These are phyloP conservation scores for Temnopleurus reevesii DNA, from an alignment of 53 echinoderm and acorn worm genomes.

Conservation along the genomic window DNA sequence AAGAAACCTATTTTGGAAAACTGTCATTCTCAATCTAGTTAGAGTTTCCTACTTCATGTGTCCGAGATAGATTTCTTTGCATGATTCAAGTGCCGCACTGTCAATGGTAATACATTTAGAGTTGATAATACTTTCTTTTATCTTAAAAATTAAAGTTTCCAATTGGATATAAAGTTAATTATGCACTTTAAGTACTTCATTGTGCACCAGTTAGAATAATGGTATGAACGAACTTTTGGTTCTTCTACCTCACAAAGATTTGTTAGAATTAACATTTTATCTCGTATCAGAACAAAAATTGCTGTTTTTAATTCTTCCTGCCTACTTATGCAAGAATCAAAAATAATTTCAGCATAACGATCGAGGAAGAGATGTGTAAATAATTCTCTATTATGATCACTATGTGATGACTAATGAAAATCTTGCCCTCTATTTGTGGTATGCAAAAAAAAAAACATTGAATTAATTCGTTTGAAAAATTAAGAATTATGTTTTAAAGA, in stretches of 20 bases:
- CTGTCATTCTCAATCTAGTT: neutral
- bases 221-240: neutral
- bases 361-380: neutral
- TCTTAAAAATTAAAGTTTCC: neutral
- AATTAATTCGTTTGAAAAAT: neutral
- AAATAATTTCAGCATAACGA: too few relatives aligned
- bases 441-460: neutral
- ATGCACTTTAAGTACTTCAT: neutral
- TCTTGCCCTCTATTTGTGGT: neutral
- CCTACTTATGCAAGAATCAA: neutral
- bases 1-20: neutral
- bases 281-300: neutral
- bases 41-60: neutral
- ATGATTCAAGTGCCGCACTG: neutral
- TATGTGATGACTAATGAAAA: neutral
- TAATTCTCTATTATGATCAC: constrained; percentile 1
- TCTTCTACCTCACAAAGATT: neutral
- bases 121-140: neutral
- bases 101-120: neutral
- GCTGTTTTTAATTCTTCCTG: neutral
- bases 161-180: neutral
- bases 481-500: too few relatives aligned
- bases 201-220: neutral
- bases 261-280: neutral
- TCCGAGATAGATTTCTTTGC: neutral